A percentile compares a stretch with the other conserved stretches of the same genome.
Evolutionary conservation across 2,797 vertebrate genomes (phyloP).

Genomic region (Scomberomorus guttatus): DNA sequence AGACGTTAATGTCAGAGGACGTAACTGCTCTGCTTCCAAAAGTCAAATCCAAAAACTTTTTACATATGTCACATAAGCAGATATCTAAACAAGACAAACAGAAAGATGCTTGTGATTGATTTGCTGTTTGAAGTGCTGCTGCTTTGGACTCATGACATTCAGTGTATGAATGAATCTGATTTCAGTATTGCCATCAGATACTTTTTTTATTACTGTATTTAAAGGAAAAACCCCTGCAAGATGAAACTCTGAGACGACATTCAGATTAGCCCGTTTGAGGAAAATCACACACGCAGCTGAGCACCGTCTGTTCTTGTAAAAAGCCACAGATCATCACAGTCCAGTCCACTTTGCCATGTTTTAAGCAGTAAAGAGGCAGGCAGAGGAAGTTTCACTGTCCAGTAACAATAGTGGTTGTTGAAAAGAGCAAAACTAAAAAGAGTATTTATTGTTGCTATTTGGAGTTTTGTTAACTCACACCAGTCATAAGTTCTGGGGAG

Average conservation of each 20-base stretch:
- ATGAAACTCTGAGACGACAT: constrained; percentile 3
- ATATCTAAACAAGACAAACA: constrained; percentile 1
- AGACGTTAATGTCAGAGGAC: constrained; percentile 63
- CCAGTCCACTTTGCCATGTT: neutral
- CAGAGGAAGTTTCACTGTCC: neutral
- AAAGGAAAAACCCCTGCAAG: constrained; percentile 3
- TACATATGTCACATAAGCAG: constrained; percentile 8
- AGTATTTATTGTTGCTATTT: neutral
- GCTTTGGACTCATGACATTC: constrained; percentile 11
- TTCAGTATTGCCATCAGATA: neutral
- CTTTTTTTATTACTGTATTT: constrained; percentile 4
- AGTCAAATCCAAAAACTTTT: constrained; percentile 48
- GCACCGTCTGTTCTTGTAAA: neutral
- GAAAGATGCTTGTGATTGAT: constrained; percentile 30
- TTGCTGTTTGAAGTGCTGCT: neutral
- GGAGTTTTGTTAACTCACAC: neutral
- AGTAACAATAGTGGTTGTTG: neutral
- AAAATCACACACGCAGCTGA: constrained; percentile 8
- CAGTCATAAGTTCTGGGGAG: neutral
- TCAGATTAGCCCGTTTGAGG: constrained; percentile 1
- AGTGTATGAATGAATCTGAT: constrained; percentile 1
- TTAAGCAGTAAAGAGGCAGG: neutral
- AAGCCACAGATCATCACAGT: constrained; percentile 11
- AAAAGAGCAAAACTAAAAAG: neutral
- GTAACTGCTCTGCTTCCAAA: constrained; percentile 38